These are phyloP conservation scores for Cynopterus sphinx DNA, from an alignment of 2,797 vertebrate species.

Conservation along the genomic window DNA sequence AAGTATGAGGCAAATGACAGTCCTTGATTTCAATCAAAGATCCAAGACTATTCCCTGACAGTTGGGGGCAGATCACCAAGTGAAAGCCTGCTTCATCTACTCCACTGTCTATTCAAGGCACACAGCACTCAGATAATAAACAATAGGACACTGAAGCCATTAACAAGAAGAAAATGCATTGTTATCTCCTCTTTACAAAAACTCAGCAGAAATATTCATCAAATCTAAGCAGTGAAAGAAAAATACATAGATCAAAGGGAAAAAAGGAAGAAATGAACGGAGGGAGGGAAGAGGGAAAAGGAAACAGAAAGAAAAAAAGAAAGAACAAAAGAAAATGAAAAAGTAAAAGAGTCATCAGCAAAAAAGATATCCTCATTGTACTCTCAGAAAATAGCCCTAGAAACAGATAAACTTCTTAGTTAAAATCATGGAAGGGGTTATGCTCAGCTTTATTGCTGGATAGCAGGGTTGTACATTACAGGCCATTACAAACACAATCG, in stretches of 20 bases:
- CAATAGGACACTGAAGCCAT: slow-evolving; percentile 37
- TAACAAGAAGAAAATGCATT: slow-evolving; percentile 57
- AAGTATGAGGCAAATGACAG: slow-evolving; percentile 61
- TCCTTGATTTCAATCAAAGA: slow-evolving; percentile 61
- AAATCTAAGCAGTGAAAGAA: slow-evolving; percentile 48
- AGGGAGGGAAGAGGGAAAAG: fast-evolving
- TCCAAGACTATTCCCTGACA: slow-evolving; percentile 53
- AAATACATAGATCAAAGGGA: neutral
- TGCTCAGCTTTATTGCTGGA: slow-evolving; percentile 73
- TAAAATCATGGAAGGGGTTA: slow-evolving; percentile 67
- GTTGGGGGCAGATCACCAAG: slow-evolving; percentile 41
- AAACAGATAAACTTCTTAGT: slow-evolving; percentile 45
- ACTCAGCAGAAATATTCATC: slow-evolving; percentile 61
- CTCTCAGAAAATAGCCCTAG: slow-evolving; percentile 55
- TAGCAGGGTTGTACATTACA: slow-evolving; percentile 74
- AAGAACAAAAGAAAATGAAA: neutral
- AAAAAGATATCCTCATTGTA: neutral
- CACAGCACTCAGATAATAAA: slow-evolving; percentile 50
- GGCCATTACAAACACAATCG: slow-evolving; percentile 73
- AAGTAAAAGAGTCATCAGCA: neutral
- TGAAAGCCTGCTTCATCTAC: slow-evolving; percentile 36
- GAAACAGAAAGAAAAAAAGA: neutral
- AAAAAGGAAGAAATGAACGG: neutral
- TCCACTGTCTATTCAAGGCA: slow-evolving; percentile 40
- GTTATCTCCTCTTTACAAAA: slow-evolving; percentile 63